Evolutionary conservation across 35 echinoderm and acorn worm genomes (phyloP).

Genomic region (Antedon bifida): DNA sequence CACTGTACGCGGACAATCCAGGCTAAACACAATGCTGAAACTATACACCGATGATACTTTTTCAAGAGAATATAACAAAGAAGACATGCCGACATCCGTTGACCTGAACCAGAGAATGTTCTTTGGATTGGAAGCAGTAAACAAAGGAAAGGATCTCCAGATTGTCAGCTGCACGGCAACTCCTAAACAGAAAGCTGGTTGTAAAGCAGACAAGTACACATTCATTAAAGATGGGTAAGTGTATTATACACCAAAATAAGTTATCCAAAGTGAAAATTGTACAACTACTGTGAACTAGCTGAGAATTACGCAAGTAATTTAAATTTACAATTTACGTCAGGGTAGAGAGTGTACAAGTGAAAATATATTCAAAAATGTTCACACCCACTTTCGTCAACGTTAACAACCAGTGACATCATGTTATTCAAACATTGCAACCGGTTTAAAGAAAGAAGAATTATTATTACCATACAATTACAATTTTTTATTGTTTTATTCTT

Average conservation of each 20-base stretch:
- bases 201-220: background rate
- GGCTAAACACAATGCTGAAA: background rate
- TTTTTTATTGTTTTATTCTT: no score
- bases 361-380: no score
- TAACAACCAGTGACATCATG: no score
- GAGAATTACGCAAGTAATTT: no score
- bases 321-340: no score
- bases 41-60: background rate
- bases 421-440: no score
- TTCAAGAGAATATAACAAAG: background rate
- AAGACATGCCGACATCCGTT: background rate
- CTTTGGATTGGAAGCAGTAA: background rate
- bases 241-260: background rate
- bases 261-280: no score
- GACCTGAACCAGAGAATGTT: background rate
- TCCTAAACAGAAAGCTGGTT: background rate
- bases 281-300: no score
- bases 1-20: background rate
- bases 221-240: background rate
- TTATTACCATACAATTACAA: no score
- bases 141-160: background rate
- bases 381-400: no score
- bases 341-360: no score
- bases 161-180: background rate
- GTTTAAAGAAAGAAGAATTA: no score